Evolutionary conservation across 2,888 invertebrate genomes (phyloP).

Genomic region (Coelopa pilipes): DNA sequence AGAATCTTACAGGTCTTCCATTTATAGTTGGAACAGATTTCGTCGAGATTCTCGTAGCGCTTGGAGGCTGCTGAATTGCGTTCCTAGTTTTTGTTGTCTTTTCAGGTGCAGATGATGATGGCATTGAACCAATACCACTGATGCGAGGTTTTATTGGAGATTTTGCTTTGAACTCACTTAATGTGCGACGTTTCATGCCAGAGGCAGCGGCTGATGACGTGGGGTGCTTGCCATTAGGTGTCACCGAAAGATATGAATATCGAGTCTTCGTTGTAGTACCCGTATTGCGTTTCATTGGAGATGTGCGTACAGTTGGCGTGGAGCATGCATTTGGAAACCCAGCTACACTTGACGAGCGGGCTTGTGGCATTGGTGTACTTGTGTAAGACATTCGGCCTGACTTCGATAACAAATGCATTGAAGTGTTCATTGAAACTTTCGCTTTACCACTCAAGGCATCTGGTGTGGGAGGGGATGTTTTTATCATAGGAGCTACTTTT

Average conservation of each 20-base stretch:
- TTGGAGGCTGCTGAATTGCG: slow-evolving; percentile 22
- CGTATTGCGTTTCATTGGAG: slow-evolving; percentile 43
- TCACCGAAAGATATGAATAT: slow-evolving; percentile 48
- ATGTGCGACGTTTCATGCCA: slow-evolving; percentile 42
- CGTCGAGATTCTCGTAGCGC: slow-evolving; percentile 32
- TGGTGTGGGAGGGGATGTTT: slow-evolving; percentile 45
- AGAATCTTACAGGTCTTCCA: slow-evolving; percentile 35
- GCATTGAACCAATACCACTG: slow-evolving; percentile 31
- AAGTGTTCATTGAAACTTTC: slow-evolving; percentile 21
- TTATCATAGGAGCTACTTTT: slow-evolving; percentile 51
- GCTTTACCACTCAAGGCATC: slow-evolving; percentile 15
- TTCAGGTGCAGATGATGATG: slow-evolving; percentile 10
- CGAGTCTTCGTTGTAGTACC: slow-evolving; percentile 42
- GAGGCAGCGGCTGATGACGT: slow-evolving; percentile 30
- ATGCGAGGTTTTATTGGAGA: slow-evolving; percentile 45
- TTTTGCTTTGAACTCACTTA: slow-evolving; percentile 44
- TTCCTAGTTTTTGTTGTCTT: slow-evolving; percentile 4
- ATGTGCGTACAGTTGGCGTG: slow-evolving; percentile 45
- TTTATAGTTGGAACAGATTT: slow-evolving; percentile 30
- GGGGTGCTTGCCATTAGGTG: slow-evolving; percentile 46
- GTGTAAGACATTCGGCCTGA: slow-evolving; percentile 42
- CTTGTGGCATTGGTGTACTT: slow-evolving; percentile 46
- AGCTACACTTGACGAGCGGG: slow-evolving; percentile 30
- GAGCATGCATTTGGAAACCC: slow-evolving; percentile 52
- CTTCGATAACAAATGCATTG: slow-evolving; percentile 38